Evolutionary conservation across 2,113 vertebrate genomes (phyloP).

Genomic region (Proteles cristata): DNA sequence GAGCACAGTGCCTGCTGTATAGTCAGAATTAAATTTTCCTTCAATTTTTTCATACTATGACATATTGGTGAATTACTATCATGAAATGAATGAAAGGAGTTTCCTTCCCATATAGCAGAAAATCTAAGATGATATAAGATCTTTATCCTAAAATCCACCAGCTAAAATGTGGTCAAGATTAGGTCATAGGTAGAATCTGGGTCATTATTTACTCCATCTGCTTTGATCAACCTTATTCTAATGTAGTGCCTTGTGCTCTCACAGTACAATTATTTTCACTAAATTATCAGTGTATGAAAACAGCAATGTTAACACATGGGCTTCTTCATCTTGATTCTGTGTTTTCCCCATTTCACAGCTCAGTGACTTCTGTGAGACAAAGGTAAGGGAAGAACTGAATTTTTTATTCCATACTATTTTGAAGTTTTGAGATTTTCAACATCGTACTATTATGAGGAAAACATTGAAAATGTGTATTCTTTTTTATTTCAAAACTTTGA

Average conservation of each 20-base stretch:
- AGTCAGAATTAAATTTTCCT: not conserved
- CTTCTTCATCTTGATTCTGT: not conserved
- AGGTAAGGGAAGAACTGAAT: not conserved
- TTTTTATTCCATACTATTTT: not conserved
- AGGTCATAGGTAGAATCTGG: not conserved
- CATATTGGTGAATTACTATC: not conserved
- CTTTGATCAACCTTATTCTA: not conserved
- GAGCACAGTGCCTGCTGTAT: not conserved
- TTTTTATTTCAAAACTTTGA: not conserved
- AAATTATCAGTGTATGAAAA: not conserved
- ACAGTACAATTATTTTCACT: not conserved
- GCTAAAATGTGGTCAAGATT: not conserved
- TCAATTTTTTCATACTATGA: not conserved
- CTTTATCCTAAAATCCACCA: not conserved
- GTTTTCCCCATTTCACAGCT: not conserved
- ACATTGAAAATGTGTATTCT: not conserved
- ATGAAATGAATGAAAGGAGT: not conserved
- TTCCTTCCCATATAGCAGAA: not conserved
- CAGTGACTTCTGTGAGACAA: not conserved
- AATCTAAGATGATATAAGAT: not conserved
- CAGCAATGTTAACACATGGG: not conserved
- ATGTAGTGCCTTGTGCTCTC: not conserved
- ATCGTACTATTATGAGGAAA: not conserved
- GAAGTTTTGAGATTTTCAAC: not conserved
- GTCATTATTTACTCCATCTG: not conserved